Evolutionary conservation across 2,797 vertebrate genomes (phyloP).

Genomic region (Centropyge bicolor): DNA sequence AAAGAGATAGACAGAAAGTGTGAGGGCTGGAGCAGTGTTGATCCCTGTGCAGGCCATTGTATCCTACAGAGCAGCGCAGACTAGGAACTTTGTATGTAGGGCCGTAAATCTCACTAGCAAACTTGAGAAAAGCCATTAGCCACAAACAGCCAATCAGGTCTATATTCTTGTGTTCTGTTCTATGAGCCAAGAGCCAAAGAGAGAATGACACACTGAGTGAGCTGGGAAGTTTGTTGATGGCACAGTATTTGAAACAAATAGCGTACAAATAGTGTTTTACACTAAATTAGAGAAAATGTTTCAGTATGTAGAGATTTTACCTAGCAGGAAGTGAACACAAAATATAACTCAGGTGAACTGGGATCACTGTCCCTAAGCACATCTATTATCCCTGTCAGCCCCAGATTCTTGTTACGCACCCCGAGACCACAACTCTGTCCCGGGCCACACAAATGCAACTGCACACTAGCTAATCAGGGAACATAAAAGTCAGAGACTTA

Average conservation of each 20-base stretch:
- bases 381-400: no score
- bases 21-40: neutral
- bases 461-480: no score
- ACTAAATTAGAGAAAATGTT: neutral
- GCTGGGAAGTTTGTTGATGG: no score
- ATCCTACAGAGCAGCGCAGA: slow-evolving; percentile 16
- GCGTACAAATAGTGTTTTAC: neutral
- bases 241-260: no score
- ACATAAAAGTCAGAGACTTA: no score
- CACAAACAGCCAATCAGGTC: neutral
- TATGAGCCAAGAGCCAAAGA: neutral
- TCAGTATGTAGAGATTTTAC: neutral
- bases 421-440: no score
- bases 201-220: neutral
- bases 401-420: no score
- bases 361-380: no score
- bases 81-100: neutral
- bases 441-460: no score
- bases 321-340: neutral
- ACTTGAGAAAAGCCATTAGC: neutral
- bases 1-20: slow-evolving; percentile 8
- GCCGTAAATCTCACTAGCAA: neutral
- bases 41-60: neutral
- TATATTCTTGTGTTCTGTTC: neutral
- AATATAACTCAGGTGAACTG: neutral